Base-by-base conservation (phyloP, 2,797 vertebrate species). In the Gymnoscopelus braueri region DNA sequence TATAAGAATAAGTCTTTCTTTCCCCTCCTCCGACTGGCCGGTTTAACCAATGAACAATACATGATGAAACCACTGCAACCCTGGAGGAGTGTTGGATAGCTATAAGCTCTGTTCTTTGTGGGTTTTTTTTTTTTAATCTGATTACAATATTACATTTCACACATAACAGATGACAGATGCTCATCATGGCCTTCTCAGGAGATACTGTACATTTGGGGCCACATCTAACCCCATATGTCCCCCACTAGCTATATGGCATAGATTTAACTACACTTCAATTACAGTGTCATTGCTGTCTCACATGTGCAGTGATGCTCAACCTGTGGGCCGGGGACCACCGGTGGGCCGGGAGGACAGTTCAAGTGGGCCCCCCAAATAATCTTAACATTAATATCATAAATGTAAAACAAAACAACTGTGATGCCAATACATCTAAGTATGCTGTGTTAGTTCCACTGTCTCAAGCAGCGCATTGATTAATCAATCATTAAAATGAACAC, bases 1-100 rank as follows among this genome's bases (percentile, higher is more conserved):
- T 72, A 11, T 44, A 57, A 19, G 63, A 67, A 56, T 55, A 49
- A n/a, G 51, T 29, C 10, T 61, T 35, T 35, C 32, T 35, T 35
- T 35, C 32, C 5, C 5, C 3, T 26, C 3, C 3, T 24, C 59
- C 58, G 53, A 67, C 52, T 24, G 60, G 48, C 29, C 13, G 39
- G 59, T 74, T 61, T 3, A 52, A 35, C 1, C 8, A 44, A 44
- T 44, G n/a, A 44, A 63, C 39, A 14, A 47, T 14, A 5, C 26
- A 35, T 29, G 50, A 61, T 8, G 32, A 65, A 62, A 62, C 15
- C 39, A 15, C 39, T 8, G 14, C 11, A 35, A 26, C 49, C 35
- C n/a, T 24, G 50, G 3, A 50, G 0, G n/a, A 66, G 13, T 12
- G 54, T 19, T 54, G 15, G 35, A 15, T 26, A 55, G 4, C 3